phyloP scores from a whole-genome alignment of 2,888 invertebrate species.

The Agonopterix heracliana region DNA sequence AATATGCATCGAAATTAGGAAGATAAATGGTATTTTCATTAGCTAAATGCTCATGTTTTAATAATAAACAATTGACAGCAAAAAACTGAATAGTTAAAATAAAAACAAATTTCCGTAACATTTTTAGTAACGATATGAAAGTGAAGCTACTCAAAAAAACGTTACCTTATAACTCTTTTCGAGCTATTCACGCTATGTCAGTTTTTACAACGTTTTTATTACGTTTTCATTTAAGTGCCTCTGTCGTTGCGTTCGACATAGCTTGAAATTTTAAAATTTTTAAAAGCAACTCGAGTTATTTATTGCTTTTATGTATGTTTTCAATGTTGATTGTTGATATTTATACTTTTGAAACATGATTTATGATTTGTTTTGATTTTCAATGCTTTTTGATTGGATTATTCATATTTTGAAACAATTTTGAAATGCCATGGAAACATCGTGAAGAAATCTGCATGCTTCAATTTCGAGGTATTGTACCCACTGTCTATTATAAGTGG shows the following conservation, averaged over 20 bases:
- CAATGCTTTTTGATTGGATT: not conserved
- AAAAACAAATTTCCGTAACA: no score
- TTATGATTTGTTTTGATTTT: not conserved
- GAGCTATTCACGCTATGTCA: slow-evolving; percentile 20
- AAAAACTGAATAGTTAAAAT: no score
- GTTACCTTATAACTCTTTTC: slow-evolving; percentile 13
- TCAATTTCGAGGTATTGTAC: no score
- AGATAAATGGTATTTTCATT: no score
- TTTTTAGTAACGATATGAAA: not conserved
- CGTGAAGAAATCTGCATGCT: no score
- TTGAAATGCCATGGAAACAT: no score
- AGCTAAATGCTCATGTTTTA: no score
- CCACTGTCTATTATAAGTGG: no score
- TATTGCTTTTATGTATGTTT: slow-evolving; percentile 12
- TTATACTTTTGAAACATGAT: not conserved
- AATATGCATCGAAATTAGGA: no score
- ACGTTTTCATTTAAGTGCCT: slow-evolving; percentile 25
- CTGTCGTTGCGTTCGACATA: slow-evolving; percentile 20
- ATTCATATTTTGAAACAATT: no score
- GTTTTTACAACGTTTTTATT: slow-evolving; percentile 27
- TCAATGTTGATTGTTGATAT: slow-evolving; percentile 1
- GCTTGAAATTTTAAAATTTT: slow-evolving; percentile 9
- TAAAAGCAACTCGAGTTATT: slow-evolving; percentile 1
- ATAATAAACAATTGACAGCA: no score
- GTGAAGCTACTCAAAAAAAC: slow-evolving; percentile 2